Evolutionary conservation across 1,140 invertebrate genomes (phyloP), one percentile per base, ranked within the genome.

Genomic region (Lepidurus arcticus): DNA sequence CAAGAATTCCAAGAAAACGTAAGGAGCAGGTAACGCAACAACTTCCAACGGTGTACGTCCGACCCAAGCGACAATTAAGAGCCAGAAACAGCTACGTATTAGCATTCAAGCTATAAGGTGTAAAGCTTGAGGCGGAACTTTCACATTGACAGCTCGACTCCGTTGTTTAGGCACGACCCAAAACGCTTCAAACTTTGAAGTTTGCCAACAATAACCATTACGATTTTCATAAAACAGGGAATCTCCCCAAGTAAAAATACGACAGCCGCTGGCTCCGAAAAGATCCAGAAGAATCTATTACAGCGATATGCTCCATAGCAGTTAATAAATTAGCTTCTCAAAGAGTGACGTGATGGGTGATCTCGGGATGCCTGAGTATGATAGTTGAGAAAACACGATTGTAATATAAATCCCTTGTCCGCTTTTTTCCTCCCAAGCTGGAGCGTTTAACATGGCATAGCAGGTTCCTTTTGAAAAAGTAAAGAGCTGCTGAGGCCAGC

Each of bases 261-360:
- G 53, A 65, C 21, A 65, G 7, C 53, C n/a, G 53, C 53, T 65
- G 53, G 16, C 6, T 21, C 6, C 16, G 53, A 16, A 65, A 21
- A 65, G 13, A 65, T 7, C 53, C 0, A 65, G 53, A 65, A 65
- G 53, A 65, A 65, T 65, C 53, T 65, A 65, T 65, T 65, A 65
- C 53, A 16, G 53, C 16, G 53, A 65, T 21, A 65, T 21, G 21
- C 53, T 65, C 45, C 53, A 65, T 13, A 65, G 53, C 53, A 21
- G 53, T 65, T 65, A 13, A 65, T 65, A 65, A 65, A 65, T 65
- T 65, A 65, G 16, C 53, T 65, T 21, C 53, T 65, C 53, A 65
- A 65, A 65, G 53, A 65, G 16, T 65, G 53, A 65, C 53, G n/a
- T 65, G 21, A 65, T 65, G 21, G 53, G 53, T 65, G 21, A 65